These are phyloP conservation scores for Ceratina japonica DNA, from an alignment of 1,140 invertebrate species.

Conservation along the genomic window DNA sequence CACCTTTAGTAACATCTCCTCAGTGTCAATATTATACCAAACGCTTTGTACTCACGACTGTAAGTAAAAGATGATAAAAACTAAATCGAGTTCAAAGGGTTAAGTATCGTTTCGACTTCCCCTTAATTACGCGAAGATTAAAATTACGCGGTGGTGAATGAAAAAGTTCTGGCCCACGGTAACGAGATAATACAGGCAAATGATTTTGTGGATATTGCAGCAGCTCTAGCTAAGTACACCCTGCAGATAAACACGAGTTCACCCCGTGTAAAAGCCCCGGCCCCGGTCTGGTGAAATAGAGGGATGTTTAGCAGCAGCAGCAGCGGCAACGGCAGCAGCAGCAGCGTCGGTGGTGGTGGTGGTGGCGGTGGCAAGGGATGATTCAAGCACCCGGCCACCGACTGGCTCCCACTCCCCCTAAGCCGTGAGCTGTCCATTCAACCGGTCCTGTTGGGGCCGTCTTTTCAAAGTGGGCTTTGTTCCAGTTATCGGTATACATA, in stretches of 20 bases:
- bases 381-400: constrained; percentile 57
- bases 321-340: constrained; percentile 23
- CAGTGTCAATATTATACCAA: too few relatives aligned
- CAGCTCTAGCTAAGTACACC: constrained; percentile 39
- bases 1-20: too few relatives aligned
- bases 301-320: constrained; percentile 52
- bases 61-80: too few relatives aligned
- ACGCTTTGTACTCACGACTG: too few relatives aligned
- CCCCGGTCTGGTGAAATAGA: constrained; percentile 36
- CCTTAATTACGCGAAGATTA: too few relatives aligned
- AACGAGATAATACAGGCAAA: constrained; percentile 42
- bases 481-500: constrained; percentile 38
- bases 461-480: constrained; percentile 44
- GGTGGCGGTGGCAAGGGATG: constrained; percentile 41
- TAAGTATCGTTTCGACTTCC: too few relatives aligned
- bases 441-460: constrained; percentile 35
- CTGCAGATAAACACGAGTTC: constrained; percentile 48
- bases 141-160: background rate
- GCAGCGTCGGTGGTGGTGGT: too few relatives aligned
- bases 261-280: constrained; percentile 34
- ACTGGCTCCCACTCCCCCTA: constrained; percentile 46
- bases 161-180: constrained; percentile 16
- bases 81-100: background rate
- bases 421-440: constrained; percentile 56
- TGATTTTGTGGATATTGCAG: constrained; percentile 49